phyloP scores from a whole-genome alignment of 2,888 invertebrate genomes.

The Acrobasis suavella region DNA sequence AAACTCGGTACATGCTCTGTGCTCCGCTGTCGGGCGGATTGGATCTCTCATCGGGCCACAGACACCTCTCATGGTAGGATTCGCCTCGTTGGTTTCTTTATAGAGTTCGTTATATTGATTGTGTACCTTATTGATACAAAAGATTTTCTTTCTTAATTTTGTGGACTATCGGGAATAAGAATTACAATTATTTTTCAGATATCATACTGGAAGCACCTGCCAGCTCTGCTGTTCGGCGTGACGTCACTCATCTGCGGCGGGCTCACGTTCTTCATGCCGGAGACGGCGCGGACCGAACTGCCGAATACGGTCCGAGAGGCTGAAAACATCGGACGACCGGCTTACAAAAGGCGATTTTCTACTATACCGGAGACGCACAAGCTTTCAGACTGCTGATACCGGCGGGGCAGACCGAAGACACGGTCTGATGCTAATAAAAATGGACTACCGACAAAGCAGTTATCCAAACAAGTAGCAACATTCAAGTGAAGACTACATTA shows the following conservation, averaged over 20 bases:
- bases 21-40: slow-evolving; percentile 87
- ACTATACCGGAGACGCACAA: background rate
- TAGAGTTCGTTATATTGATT: too few relatives aligned
- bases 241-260: slow-evolving; percentile 69
- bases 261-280: slow-evolving; percentile 75
- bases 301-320: slow-evolving; percentile 79
- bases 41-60: slow-evolving; percentile 88
- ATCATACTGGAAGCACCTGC: slow-evolving; percentile 71
- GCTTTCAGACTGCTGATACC: background rate
- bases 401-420: background rate
- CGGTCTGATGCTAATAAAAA: too few relatives aligned
- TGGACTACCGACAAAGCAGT: too few relatives aligned
- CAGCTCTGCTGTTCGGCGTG: slow-evolving; percentile 74
- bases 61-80: slow-evolving; percentile 84
- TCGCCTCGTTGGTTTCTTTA: too few relatives aligned
- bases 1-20: slow-evolving; percentile 86
- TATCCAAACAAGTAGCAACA: too few relatives aligned
- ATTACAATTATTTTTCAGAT: slow-evolving; percentile 50
- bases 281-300: slow-evolving; percentile 71
- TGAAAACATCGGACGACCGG: slow-evolving; percentile 57
- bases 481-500: too few relatives aligned
- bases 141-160: too few relatives aligned
- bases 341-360: slow-evolving; percentile 20
- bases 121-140: too few relatives aligned
- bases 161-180: too few relatives aligned